Conservation (phyloP, 2,113 vertebrate genomes). For the Cephalophus harveyi region DNA sequence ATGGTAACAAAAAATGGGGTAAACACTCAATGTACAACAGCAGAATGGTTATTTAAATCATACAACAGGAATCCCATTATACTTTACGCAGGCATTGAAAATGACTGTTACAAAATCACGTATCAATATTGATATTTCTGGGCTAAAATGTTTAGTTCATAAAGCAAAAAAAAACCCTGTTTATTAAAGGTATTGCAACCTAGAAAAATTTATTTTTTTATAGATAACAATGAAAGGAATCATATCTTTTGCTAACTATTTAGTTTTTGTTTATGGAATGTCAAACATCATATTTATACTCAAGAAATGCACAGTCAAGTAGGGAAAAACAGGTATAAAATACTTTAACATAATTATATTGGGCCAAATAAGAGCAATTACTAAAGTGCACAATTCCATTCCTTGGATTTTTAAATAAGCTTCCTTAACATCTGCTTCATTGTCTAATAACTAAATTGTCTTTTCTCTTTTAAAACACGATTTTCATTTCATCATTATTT, state of each 20-base stretch:
- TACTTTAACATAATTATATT: neutral
- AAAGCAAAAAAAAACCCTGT: neutral
- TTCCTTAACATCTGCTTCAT: neutral
- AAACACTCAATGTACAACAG: neutral
- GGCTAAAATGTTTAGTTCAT: neutral
- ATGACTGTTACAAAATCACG: neutral
- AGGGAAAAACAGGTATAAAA: neutral
- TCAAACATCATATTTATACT: neutral
- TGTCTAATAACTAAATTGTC: slow-evolving; percentile 5
- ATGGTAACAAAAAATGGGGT: neutral
- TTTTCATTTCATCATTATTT: slow-evolving; percentile 48
- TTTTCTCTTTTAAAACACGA: slow-evolving; percentile 26
- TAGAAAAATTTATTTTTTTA: neutral
- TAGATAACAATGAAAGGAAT: neutral
- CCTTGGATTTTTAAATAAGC: slow-evolving; percentile 11
- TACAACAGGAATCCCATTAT: neutral
- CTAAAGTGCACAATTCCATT: neutral
- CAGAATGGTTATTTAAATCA: slow-evolving; percentile 7
- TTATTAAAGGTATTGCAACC: neutral
- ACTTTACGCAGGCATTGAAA: neutral
- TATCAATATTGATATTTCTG: neutral
- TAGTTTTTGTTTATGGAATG: neutral
- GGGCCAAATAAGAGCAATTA: neutral
- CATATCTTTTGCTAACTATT: neutral
- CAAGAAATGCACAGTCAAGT: neutral